Conservation (phyloP, 2,888 invertebrate genomes). For the Pyrochroa serraticornis region DNA sequence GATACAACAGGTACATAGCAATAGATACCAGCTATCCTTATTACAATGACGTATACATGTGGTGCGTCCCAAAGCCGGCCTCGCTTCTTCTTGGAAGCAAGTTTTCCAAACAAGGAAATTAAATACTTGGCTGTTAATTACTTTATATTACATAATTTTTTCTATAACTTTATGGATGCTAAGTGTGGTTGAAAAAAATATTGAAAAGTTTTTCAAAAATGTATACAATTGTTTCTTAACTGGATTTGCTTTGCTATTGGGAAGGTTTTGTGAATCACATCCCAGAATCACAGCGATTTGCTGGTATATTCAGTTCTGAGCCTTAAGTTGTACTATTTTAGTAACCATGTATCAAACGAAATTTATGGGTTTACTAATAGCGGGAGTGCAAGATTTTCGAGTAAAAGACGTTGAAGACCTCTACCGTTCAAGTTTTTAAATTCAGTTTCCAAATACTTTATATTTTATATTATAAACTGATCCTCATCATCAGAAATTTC, state of each 20-base stretch:
- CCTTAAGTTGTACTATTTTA: slow-evolving; percentile 1
- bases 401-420: background rate
- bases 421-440: background rate
- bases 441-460: background rate
- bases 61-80: slow-evolving; percentile 48
- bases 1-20: slow-evolving; percentile 35
- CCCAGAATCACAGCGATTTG: background rate
- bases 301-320: background rate
- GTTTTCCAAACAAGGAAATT: slow-evolving; percentile 23
- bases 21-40: slow-evolving; percentile 45
- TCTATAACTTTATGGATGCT: background rate
- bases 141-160: background rate
- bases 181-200: background rate
- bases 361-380: slow-evolving; percentile 5
- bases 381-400: background rate
- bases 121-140: slow-evolving; percentile 20
- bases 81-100: slow-evolving; percentile 37
- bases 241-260: slow-evolving; percentile 5
- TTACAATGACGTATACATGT: slow-evolving; percentile 43
- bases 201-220: background rate
- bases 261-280: background rate
- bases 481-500: background rate
- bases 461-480: no score
- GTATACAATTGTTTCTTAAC: slow-evolving; percentile 30
- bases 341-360: background rate